phyloP scores from a whole-genome alignment of 2,113 vertebrate species.

The Todiramphus chloris region DNA sequence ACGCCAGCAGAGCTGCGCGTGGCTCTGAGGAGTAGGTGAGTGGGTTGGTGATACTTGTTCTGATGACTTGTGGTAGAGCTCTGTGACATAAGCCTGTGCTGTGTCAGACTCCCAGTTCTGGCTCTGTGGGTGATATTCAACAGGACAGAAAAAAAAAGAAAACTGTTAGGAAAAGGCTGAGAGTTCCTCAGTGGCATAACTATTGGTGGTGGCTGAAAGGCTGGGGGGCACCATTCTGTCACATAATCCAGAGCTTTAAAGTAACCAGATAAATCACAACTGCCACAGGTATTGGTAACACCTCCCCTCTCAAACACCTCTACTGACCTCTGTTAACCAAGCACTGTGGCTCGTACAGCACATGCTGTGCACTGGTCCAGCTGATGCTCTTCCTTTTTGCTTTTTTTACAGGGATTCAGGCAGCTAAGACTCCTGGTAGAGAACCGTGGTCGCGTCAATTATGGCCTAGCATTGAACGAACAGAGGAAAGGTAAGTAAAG shows the following conservation, averaged over 20 bases:
- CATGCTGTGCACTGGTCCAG: neutral
- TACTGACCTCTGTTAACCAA: neutral
- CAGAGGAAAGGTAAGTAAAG: constrained; percentile 89
- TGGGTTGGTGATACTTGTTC: neutral
- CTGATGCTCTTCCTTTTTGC: neutral
- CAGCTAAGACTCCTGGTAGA: constrained; percentile 90
- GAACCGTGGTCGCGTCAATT: constrained; percentile 90
- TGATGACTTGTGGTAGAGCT: neutral
- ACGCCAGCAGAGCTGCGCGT: neutral
- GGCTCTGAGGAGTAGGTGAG: neutral
- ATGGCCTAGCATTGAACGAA: constrained; percentile 80
- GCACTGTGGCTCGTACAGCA: neutral
- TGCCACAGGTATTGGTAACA: neutral
- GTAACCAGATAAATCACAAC: neutral
- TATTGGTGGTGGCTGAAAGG: neutral
- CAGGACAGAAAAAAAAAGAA: neutral
- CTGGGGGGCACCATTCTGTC: neutral
- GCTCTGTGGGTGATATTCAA: neutral
- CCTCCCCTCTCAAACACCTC: neutral
- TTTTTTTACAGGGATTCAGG: constrained; percentile 75
- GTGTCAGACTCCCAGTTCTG: neutral
- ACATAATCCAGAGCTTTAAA: neutral
- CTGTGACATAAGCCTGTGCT: neutral
- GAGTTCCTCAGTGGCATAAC: neutral
- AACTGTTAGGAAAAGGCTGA: neutral